Percentiles rank a stretch among this genome's conserved stretches.
These are phyloP conservation scores for Incurvaria masculella DNA, from an alignment of 2,888 invertebrate species.

Conservation along the genomic window DNA sequence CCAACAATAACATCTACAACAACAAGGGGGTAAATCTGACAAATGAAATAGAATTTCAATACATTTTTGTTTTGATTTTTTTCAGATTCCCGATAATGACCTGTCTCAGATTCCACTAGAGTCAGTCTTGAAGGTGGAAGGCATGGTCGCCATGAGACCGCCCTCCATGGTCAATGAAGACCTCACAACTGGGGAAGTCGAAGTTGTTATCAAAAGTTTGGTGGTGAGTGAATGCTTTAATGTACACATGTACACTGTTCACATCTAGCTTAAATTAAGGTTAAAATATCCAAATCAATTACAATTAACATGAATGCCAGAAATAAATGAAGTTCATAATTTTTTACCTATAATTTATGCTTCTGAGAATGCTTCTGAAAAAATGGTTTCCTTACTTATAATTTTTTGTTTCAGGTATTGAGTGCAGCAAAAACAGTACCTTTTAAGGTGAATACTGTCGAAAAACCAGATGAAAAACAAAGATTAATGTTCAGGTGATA, in stretches of 20 bases:
- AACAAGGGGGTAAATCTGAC: too few relatives aligned
- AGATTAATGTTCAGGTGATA: too few relatives aligned
- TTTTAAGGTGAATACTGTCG: too few relatives aligned
- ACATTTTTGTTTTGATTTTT: not conserved
- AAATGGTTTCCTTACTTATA: not conserved
- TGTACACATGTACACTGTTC: not conserved
- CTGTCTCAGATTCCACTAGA: slow-evolving; percentile 32
- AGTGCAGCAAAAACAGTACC: too few relatives aligned
- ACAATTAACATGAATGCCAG: too few relatives aligned
- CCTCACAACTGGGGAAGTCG: slow-evolving; percentile 65
- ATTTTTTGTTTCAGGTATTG: not conserved
- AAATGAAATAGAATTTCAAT: too few relatives aligned
- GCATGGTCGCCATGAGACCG: slow-evolving; percentile 62
- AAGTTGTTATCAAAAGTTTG: slow-evolving; percentile 62
- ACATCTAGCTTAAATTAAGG: not conserved
- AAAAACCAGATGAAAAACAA: too few relatives aligned
- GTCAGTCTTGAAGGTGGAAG: slow-evolving; percentile 56
- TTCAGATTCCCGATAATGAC: not conserved
- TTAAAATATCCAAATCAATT: not conserved
- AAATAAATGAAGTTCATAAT: too few relatives aligned
- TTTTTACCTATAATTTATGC: too few relatives aligned
- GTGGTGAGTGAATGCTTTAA: slow-evolving; percentile 27
- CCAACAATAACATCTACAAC: too few relatives aligned
- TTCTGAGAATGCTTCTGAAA: not conserved
- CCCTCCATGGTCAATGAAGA: slow-evolving; percentile 58